These are phyloP conservation scores for Myotis findleyi DNA, from an alignment of 2,797 vertebrate genomes.

Conservation along the genomic window DNA sequence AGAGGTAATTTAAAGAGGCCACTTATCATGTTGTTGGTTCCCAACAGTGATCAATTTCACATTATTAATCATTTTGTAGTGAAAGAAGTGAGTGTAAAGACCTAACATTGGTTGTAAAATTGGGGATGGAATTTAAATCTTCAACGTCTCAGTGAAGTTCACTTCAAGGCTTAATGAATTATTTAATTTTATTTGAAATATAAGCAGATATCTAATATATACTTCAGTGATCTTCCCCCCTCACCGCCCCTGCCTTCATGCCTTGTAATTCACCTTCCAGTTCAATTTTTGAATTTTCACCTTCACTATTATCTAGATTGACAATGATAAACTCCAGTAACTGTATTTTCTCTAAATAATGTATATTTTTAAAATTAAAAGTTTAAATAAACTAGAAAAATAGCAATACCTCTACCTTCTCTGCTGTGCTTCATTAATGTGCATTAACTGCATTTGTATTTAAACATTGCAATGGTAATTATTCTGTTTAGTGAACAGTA, in stretches of 20 bases:
- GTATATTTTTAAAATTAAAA: slow-evolving; percentile 49
- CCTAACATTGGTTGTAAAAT: not conserved
- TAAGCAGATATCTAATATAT: not conserved
- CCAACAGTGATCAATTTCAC: not conserved
- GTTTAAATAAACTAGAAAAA: not conserved
- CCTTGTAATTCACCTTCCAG: too few relatives aligned
- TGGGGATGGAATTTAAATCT: not conserved
- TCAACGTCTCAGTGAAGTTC: not conserved
- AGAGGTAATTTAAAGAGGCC: not conserved
- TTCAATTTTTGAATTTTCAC: too few relatives aligned
- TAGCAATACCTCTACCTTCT: not conserved
- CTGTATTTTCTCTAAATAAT: slow-evolving; percentile 49
- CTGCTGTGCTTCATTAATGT: not conserved
- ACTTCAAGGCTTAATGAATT: not conserved
- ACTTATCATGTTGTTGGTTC: slow-evolving; percentile 24
- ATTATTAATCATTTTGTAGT: slow-evolving; percentile 25
- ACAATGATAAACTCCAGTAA: slow-evolving; percentile 15
- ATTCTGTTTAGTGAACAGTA: slow-evolving; percentile 55
- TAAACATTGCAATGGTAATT: slow-evolving; percentile 56
- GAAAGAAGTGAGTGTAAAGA: not conserved
- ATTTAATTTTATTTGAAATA: slow-evolving; percentile 63
- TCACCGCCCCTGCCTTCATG: too few relatives aligned
- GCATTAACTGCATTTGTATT: not conserved
- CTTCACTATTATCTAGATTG: slow-evolving; percentile 4
- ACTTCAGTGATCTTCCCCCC: not conserved